Base-by-base conservation (phyloP, 2,797 vertebrate species). In the Dicrostonyx torquatus region DNA sequence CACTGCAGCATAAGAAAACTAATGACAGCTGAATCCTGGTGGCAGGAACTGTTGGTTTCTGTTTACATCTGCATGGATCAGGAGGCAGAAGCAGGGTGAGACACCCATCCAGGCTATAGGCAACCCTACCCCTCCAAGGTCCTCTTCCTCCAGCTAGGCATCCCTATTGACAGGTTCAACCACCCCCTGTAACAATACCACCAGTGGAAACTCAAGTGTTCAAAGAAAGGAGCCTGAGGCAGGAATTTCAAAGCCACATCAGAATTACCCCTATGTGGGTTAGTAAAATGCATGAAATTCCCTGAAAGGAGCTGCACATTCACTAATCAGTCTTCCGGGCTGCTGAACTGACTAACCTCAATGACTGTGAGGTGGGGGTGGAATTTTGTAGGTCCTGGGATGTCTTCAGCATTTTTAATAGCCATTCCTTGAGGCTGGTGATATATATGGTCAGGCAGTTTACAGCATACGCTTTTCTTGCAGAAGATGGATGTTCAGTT, bases 401-500 rank as follows among this genome's bases (percentile, higher is more conserved):
- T 58, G 12, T 80, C 53, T 58, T 58, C n/a, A 80, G n/a, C 3
- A 4, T 37, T 50, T 22, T 80, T 40, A 58, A 40, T 24, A 58
- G n/a, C 12, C 22, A 37, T 58, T 58, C 20, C n/a, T 80, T 14
- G 12, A 24, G n/a, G 3, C 34, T 80, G 12, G 53, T 58, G 78
- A 60, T 14, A 29, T 29, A 58, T 0, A 22, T 2, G n/a, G 22
- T 40, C 24, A 40, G 50, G 50, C 20, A 58, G 22, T 40, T 77
- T 40, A 58, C 6, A 4, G 5, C 0, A 58, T 9, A 22, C 3
- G 0, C 53, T 15, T 22, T 37, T 40, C n/a, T 29, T 53, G 7
- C n/a, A 60, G 53, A 58, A 26, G 78, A 58, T 17, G n/a, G 53
- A 24, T 26, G 53, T 40, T 80, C 6, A 26, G n/a, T 37, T 80